phyloP scores from a whole-genome alignment of 2,113 vertebrate species.

The Dolichotis patagonum region DNA sequence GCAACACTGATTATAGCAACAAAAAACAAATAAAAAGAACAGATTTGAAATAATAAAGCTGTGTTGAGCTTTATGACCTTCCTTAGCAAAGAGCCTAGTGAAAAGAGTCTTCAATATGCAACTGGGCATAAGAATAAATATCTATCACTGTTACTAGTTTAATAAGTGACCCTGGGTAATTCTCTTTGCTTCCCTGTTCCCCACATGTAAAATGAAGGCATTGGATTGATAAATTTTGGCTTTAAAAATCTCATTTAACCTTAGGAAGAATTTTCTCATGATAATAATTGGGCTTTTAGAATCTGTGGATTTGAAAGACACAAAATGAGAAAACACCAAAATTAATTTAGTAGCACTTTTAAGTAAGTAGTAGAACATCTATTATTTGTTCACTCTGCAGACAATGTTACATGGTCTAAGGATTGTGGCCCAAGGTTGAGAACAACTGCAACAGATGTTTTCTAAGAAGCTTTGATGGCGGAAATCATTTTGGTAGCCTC shows the following conservation, averaged over 20 bases:
- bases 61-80: neutral
- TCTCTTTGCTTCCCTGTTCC: neutral
- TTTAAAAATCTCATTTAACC: constrained; percentile 37
- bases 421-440: neutral
- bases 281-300: neutral
- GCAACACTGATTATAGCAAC: neutral
- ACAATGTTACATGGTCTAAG: neutral
- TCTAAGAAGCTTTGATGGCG: neutral
- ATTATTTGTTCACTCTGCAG: neutral
- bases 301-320: neutral
- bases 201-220: neutral
- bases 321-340: neutral
- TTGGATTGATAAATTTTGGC: neutral
- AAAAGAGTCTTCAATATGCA: neutral
- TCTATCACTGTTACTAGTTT: neutral
- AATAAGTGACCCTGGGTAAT: neutral
- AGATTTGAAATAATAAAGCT: neutral
- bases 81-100: neutral
- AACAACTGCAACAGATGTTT: neutral
- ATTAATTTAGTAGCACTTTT: neutral
- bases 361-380: neutral
- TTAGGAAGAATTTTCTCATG: neutral
- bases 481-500: neutral
- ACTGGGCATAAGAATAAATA: neutral
- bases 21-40: neutral